These are phyloP conservation scores for Hartigia nigra DNA, from an alignment of 2,888 invertebrate species.

Conservation along the genomic window DNA sequence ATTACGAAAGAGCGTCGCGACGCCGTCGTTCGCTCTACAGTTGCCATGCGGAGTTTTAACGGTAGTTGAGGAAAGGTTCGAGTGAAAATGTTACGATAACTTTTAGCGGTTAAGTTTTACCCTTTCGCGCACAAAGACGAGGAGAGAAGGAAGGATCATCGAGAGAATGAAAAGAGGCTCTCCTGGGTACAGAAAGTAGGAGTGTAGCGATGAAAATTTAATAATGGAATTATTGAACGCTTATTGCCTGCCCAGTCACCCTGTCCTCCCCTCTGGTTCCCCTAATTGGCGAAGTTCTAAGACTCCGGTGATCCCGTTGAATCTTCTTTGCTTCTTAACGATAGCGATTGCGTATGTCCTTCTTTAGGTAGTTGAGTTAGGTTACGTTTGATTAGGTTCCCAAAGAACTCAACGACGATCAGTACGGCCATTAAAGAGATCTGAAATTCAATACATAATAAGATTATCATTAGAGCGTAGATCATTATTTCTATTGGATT, in stretches of 20 bases:
- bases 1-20: neutral
- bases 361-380: neutral
- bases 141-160: neutral
- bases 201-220: neutral
- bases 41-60: neutral
- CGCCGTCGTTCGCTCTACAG: neutral
- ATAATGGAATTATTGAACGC: neutral
- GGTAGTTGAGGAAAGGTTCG: neutral
- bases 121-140: neutral
- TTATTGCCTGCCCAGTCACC: neutral
- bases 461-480: neutral
- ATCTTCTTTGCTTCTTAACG: neutral
- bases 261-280: neutral
- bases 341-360: neutral
- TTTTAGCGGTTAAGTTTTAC: neutral
- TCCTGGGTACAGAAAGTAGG: neutral
- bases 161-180: neutral
- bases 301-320: neutral
- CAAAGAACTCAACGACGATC: neutral
- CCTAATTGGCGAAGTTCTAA: neutral
- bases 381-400: neutral
- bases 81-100: neutral
- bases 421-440: neutral
- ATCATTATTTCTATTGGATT: neutral
- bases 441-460: neutral